Percentiles rank a stretch among this genome's conserved stretches.
Evolutionary conservation across 2,113 vertebrate genomes (phyloP).

Genomic region (Heliornis fulica): DNA sequence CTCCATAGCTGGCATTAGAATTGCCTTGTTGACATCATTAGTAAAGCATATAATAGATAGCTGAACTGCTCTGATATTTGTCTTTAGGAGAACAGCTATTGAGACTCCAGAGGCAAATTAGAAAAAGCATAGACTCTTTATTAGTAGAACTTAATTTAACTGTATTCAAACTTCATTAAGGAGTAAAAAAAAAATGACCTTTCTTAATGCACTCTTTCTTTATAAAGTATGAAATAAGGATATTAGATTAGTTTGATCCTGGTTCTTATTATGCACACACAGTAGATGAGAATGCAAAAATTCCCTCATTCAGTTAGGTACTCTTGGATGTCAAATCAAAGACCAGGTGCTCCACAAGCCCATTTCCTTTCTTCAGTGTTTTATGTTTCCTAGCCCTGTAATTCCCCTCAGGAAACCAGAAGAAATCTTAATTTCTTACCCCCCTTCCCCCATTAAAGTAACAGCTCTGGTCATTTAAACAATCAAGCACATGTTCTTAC

Average conservation of each 20-base stretch:
- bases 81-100: slow-evolving; percentile 28
- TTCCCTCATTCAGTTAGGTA: neutral
- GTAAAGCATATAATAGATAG: neutral
- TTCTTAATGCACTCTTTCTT: slow-evolving; percentile 28
- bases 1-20: neutral
- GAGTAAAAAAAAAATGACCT: neutral
- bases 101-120: slow-evolving; percentile 9
- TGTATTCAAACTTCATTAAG: slow-evolving; percentile 50
- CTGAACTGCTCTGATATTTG: neutral
- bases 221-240: slow-evolving; percentile 30
- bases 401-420: slow-evolving; percentile 56
- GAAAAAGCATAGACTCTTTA: neutral
- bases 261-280: slow-evolving; percentile 5
- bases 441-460: neutral
- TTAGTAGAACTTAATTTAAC: slow-evolving; percentile 46
- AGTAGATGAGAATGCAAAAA: slow-evolving; percentile 40
- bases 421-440: slow-evolving; percentile 53
- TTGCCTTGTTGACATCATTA: slow-evolving; percentile 40
- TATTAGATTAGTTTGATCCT: slow-evolving; percentile 52
- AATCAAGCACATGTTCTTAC: slow-evolving; percentile 46
- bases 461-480: slow-evolving; percentile 48
- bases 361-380: slow-evolving; percentile 59
- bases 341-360: slow-evolving; percentile 57
- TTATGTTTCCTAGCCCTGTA: slow-evolving; percentile 63
- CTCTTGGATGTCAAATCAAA: slow-evolving; percentile 55